Conservation (phyloP, 2,797 vertebrate genomes). For the Okamejei kenojei region DNA sequence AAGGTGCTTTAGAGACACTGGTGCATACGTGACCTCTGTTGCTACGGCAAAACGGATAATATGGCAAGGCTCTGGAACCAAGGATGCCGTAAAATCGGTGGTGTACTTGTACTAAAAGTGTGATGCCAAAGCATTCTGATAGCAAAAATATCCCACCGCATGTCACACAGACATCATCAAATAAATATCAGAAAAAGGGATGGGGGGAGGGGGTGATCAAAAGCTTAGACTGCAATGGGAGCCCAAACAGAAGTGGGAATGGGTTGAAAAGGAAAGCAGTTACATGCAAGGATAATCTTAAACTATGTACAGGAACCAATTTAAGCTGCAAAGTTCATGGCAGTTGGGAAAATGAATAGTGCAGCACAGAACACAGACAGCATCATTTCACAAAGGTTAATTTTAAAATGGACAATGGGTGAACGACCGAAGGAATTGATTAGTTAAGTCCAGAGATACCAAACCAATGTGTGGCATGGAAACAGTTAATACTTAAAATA, state of each 20-base stretch:
- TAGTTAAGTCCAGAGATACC: background rate
- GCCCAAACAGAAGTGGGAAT: background rate
- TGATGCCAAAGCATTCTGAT: background rate
- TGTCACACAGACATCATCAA: background rate
- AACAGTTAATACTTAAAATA: too few species aligned
- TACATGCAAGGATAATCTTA: too few species aligned
- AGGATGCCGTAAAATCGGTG: too few species aligned
- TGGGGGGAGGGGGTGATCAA: background rate
- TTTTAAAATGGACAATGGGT: background rate
- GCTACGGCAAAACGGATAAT: too few species aligned
- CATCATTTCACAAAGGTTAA: background rate
- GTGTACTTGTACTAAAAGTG: too few species aligned
- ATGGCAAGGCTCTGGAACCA: too few species aligned
- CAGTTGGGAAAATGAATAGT: background rate
- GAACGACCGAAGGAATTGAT: background rate
- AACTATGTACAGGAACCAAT: background rate
- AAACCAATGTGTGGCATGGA: background rate
- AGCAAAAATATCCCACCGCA: background rate
- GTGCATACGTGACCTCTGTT: too few species aligned
- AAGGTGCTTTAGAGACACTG: too few species aligned
- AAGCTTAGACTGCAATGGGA: background rate
- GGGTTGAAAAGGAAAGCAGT: background rate
- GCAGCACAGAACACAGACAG: background rate
- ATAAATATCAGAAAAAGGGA: background rate
- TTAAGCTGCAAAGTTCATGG: background rate